These are phyloP conservation scores for Holotrichia oblita DNA, from an alignment of 1,140 invertebrate species.

Conservation along the genomic window DNA sequence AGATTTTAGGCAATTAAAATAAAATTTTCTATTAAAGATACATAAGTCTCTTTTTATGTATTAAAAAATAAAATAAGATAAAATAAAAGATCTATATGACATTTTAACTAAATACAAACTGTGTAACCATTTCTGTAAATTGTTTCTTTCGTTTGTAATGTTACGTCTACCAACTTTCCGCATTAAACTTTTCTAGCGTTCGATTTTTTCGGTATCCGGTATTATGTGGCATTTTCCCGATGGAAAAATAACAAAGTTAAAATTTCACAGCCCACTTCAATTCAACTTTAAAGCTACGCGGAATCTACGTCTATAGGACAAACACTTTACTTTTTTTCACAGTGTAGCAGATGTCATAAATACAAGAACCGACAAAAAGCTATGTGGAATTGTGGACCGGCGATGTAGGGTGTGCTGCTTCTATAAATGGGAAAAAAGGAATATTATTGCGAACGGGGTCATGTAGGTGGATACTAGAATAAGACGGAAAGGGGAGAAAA, in stretches of 20 bases:
- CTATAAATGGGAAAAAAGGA: neutral
- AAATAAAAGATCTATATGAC: too few relatives aligned
- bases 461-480: neutral
- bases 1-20: too few relatives aligned
- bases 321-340: neutral
- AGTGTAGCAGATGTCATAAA: neutral
- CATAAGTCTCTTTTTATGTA: too few relatives aligned
- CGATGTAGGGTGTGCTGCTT: too few relatives aligned
- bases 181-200: neutral
- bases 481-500: neutral
- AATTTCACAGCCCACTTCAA: neutral
- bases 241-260: slow-evolving; percentile 21
- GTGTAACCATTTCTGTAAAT: too few relatives aligned
- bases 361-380: neutral
- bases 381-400: neutral
- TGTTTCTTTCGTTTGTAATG: too few relatives aligned
- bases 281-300: neutral
- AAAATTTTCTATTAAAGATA: too few relatives aligned
- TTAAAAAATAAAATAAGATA: too few relatives aligned
- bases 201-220: neutral
- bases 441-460: neutral
- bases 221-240: neutral
- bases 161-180: too few relatives aligned
- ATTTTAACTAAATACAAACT: too few relatives aligned
- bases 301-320: neutral